These are phyloP conservation scores for Steatornis caripensis DNA, from an alignment of 2,113 vertebrate genomes.

Conservation along the genomic window DNA sequence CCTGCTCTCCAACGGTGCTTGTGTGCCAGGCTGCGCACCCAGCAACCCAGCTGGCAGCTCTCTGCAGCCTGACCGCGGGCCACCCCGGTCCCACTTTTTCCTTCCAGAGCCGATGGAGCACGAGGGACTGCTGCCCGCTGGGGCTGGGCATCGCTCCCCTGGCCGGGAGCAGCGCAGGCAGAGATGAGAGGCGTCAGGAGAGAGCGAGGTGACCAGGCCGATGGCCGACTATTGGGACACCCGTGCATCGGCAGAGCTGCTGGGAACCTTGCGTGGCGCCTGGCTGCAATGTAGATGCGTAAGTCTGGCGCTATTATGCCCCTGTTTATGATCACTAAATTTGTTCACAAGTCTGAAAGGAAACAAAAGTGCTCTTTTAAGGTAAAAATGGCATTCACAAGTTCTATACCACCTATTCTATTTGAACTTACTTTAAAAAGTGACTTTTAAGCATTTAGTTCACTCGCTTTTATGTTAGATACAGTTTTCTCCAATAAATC, in stretches of 20 bases:
- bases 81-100: background rate
- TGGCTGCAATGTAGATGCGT: background rate
- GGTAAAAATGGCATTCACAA: background rate
- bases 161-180: background rate
- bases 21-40: accelerated
- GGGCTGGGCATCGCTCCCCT: background rate
- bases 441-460: background rate
- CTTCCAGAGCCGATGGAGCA: background rate
- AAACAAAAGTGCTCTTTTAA: background rate
- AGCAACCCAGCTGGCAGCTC: background rate
- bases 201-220: background rate
- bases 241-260: background rate
- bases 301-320: background rate
- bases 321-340: background rate
- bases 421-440: background rate
- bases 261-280: background rate
- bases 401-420: background rate
- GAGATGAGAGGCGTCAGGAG: background rate
- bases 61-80: background rate
- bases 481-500: background rate
- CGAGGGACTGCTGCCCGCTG: accelerated
- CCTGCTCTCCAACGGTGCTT: accelerated
- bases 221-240: background rate
- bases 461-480: background rate
- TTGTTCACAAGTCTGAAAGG: background rate